phyloP scores from a whole-genome alignment of 2,113 vertebrate species.

The Mionectes macconnelli region DNA sequence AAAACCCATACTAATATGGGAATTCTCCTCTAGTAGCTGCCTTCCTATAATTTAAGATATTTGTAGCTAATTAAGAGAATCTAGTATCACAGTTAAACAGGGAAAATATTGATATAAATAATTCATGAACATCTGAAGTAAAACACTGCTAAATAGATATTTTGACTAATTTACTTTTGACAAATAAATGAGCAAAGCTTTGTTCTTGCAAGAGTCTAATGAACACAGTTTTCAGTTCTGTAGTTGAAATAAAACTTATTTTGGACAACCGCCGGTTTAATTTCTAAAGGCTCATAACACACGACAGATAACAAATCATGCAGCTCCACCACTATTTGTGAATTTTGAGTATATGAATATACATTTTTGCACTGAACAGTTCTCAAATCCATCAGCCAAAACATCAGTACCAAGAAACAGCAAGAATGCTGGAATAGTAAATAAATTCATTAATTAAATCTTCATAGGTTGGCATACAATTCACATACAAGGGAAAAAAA shows the following conservation, averaged over 20 bases:
- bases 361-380: not conserved
- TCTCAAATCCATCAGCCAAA: not conserved
- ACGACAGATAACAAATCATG: not conserved
- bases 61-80: slow-evolving; percentile 28
- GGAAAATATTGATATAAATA: slow-evolving; percentile 18
- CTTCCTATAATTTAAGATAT: not conserved
- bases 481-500: not conserved
- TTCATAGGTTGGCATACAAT: not conserved
- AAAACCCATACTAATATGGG: not conserved
- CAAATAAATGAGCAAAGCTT: slow-evolving; percentile 24
- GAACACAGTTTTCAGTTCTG: not conserved
- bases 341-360: not conserved
- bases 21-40: not conserved
- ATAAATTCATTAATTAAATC: not conserved
- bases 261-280: not conserved
- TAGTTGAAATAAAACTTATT: not conserved
- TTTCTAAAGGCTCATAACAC: not conserved
- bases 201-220: not conserved
- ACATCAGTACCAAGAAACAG: not conserved
- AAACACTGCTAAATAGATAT: slow-evolving; percentile 12
- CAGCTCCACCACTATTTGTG: not conserved
- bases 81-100: not conserved
- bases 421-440: not conserved
- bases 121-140: slow-evolving; percentile 41
- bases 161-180: slow-evolving; percentile 14